Percentiles rank a stretch among this genome's conserved stretches.
These are phyloP conservation scores for Esperia sulphurella DNA, from an alignment of 2,888 invertebrate genomes.

Conservation along the genomic window DNA sequence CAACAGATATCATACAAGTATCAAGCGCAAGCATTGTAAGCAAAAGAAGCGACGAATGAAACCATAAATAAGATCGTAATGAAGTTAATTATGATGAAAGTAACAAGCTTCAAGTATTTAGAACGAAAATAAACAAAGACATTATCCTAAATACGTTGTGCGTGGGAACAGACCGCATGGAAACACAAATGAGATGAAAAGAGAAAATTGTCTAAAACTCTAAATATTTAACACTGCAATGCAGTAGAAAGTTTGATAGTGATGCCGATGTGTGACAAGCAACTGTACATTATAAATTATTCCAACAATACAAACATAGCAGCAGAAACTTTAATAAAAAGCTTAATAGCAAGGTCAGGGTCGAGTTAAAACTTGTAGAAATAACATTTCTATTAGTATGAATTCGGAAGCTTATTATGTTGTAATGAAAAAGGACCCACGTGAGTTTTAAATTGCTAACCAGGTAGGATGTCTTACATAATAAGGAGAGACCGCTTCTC, in stretches of 20 bases:
- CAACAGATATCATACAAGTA: neutral
- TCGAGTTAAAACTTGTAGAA: neutral
- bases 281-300: neutral
- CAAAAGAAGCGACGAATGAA: neutral
- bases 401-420: too few species aligned
- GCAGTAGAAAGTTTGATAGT: constrained; percentile 34
- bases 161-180: constrained; percentile 31
- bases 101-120: constrained; percentile 18
- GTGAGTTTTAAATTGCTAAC: too few species aligned
- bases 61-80: constrained; percentile 3
- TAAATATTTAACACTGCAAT: constrained; percentile 17
- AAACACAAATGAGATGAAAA: constrained; percentile 25
- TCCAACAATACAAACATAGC: neutral
- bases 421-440: too few species aligned
- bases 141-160: constrained; percentile 21
- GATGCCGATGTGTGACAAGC: constrained; percentile 20
- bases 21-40: neutral
- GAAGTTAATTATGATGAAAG: constrained; percentile 27
- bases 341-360: neutral
- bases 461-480: too few species aligned
- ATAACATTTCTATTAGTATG: neutral
- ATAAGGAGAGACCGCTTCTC: too few species aligned
- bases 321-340: neutral
- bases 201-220: constrained; percentile 21
- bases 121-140: constrained; percentile 23